Evolutionary conservation across 2,113 vertebrate species (phyloP), one percentile per base, ranked within the genome.

Genomic region (Oryzias javanicus): DNA sequence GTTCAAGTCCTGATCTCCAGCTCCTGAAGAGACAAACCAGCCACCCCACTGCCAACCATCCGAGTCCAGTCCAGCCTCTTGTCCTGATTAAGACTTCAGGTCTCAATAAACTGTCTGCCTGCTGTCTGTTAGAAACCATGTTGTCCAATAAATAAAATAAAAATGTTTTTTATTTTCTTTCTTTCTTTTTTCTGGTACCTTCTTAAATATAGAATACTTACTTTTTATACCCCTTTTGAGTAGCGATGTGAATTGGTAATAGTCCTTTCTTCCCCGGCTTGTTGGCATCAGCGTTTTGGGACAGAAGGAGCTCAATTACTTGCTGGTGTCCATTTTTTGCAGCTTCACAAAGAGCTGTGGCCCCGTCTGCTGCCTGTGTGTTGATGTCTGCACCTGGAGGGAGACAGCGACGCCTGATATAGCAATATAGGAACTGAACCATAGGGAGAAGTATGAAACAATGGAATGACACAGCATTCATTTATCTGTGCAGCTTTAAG

Each of bases 281-380:
- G 87, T 98, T 97, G 76, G 94, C 93, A 5, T 98, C 93, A 0
- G 94, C 95, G 0, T 92, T 93, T 61, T 93, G 93, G 0, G 92
- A 91, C 61, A 98, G 75, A 19, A 98, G 94, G 13, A 96, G 90
- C 69, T 94, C 84, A 71, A 96, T 94, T 2, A 93, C 76, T 0
- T 78, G 70, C 29, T 83, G 56, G 0, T 98, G 95, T 16, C 90
- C 93, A 4, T 97, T 98, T 85, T 97, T 98, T 77, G 90, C 86
- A 17, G 96, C 94, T 88, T 98, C 96, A 17, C 93, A 97, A 72
- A 98, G 90, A 48, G 96, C 92, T 0, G 95, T 93, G 0, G 95
- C 94, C 0, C 88, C 89, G 55, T 98, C 96, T 2, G 90, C 90
- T 53, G 96, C 96, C 79, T 95, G 92, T 1, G 91, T 94, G 71